Base-by-base conservation (phyloP, 2,888 invertebrate species). In the Cheilosia urbana region DNA sequence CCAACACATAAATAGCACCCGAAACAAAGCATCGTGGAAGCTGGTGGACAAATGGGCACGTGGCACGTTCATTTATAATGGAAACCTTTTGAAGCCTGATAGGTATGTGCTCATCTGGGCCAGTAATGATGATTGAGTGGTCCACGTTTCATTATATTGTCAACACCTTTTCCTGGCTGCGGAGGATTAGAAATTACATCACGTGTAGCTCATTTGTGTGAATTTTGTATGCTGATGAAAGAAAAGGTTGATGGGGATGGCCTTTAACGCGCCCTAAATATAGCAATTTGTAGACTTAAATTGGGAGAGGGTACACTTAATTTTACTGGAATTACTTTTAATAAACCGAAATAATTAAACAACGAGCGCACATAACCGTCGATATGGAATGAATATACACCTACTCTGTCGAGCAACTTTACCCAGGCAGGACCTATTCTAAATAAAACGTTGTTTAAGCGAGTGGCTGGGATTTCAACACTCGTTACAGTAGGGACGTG, bases 111-210 rank as follows among this genome's bases (percentile, higher is more conserved):
- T 71, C 45, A 57, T 76, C 51, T 65, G 27, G 57, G 42, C 15
- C 15, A 30, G 65, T 82, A 82, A 82, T 82, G 81, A 82, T 71
- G 81, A 82, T 82, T 82, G 81, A 82, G 81, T 77, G 81, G 58
- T 71, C 63, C 65, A 66, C 71, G 76, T 71, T 65, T 75, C 77
- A 51, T 65, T 51, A 37, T 63, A 47, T 60, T 53, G 76, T 69
- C 68, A 63, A 65, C 71, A 65, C 76, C 69, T 65, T 17, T 58
- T 58, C 34, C 17, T 40, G 57, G 63, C 40, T 55, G 24, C 17
- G 11, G 42, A 42, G 68, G 69, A 58, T 71, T 77, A 53, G 42
- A 65, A 82, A 65, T 81, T 69, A 76, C 71, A 65, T 82, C 81
- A 82, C 76, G 76, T 71, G 57, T 53, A 82, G 49, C 63, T 69